Conservation (phyloP, 2,113 vertebrate genomes). For the Platysternon megacephalum region DNA sequence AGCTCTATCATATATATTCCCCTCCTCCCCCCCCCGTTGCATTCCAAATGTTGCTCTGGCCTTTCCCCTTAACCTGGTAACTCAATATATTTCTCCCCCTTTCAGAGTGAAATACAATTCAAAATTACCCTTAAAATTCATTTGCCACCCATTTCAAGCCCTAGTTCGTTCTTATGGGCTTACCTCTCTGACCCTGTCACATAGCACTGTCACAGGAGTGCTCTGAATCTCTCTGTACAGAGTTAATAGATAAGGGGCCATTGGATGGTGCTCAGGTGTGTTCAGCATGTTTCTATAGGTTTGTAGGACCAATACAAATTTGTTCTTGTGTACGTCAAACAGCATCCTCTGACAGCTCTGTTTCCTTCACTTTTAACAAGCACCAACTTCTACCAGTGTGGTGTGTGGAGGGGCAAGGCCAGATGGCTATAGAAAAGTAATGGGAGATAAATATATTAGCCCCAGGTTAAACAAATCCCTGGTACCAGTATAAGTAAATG, state of each 20-base stretch:
- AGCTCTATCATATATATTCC: no score
- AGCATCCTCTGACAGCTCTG: background rate
- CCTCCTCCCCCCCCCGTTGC: background rate
- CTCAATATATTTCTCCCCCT: background rate
- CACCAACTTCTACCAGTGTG: background rate
- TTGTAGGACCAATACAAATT: no score
- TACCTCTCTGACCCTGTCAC: background rate
- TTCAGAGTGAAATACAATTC: background rate
- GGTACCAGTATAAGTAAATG: no score
- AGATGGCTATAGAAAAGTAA: no score
- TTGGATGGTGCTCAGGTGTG: background rate
- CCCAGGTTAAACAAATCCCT: no score
- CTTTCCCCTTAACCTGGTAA: background rate
- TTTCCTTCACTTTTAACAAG: background rate
- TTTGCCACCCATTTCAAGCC: background rate
- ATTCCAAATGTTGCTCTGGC: no score
- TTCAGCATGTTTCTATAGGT: background rate
- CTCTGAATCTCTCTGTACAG: background rate
- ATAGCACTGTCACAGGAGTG: no score
- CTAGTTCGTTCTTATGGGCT: background rate
- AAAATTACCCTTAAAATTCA: background rate
- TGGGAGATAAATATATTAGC: no score
- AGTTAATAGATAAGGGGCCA: background rate
- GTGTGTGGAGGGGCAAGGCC: no score
- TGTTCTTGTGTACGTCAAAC: background rate